Evolutionary conservation across 2,113 vertebrate genomes (phyloP), one percentile per base, ranked within the genome.

Genomic region (Megaptera novaeangliae): DNA sequence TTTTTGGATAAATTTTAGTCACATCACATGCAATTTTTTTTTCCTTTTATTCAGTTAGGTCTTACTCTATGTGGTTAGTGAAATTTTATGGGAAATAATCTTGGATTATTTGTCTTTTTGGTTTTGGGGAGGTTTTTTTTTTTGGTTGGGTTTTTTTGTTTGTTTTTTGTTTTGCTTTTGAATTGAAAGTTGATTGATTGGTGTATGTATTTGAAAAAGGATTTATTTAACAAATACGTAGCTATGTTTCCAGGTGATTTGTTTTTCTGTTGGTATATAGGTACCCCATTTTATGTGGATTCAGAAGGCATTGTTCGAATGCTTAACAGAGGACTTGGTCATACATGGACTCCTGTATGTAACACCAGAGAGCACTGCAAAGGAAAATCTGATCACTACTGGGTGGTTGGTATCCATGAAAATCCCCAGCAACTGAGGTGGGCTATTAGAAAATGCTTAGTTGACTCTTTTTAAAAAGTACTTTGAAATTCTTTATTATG

Each of bases 381-480:
- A 96, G 99, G 99, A 78, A 99, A 99, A 91, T 99, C 99, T 0
- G 99, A 99, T 95, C 99, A 99, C 97, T 99, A 99, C 25, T 99
- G 99, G 99, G 99, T 99, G 17, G 99, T 99, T 29, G 99, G 99
- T 13, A 96, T 99, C 68, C 99, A 99, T 49, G 99, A 99, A 98
- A 99, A 99, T 77, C 99, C 99, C 14, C 99, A 99, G 97, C 99
- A 99, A 97, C 99, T 99, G 98, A 99, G 99, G 99, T 99, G 87
- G 94, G 98, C 63, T 46, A 8, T 95, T 91, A 68, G 36, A 52
- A 61, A 77, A 57, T 82, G 18, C 21, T 39, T 66, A 5, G 75
- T 31, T 83, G 41, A 69, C 49, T 18, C 10, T 86, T 88, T 72
- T 41, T 31, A 29, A 59, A 91, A 95, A 72, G 34, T n/a, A 36